phyloP scores from a whole-genome alignment of 1,140 invertebrate genomes.

The Heliconius hermathena region DNA sequence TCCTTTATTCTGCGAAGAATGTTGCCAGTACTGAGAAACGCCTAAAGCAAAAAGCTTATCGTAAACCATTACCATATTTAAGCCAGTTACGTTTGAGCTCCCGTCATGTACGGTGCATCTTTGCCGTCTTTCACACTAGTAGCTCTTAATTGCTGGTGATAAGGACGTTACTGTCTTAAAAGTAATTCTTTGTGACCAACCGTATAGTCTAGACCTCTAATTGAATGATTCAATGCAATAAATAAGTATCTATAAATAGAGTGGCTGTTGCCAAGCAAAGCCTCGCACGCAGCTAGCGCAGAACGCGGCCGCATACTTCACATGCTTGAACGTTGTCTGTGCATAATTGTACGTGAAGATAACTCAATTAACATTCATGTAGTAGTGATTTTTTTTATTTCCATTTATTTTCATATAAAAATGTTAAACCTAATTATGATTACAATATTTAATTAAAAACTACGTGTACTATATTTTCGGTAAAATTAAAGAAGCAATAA shows the following conservation, averaged over 20 bases:
- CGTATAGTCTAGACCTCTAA: constrained; percentile 57
- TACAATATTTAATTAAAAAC: background rate
- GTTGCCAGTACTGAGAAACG: constrained; percentile 31
- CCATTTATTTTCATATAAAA: background rate
- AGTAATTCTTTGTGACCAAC: constrained; percentile 25
- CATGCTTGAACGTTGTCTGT: constrained; percentile 3
- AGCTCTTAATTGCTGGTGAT: constrained; percentile 5
- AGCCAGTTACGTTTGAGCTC: constrained; percentile 30
- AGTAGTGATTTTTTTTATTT: background rate
- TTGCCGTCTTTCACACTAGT: background rate
- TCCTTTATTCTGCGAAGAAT: constrained; percentile 33
- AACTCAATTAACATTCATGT: constrained; percentile 19
- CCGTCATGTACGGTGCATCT: background rate
- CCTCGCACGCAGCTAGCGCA: constrained; percentile 9
- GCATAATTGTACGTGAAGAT: constrained; percentile 20
- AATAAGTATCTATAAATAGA: constrained; percentile 61
- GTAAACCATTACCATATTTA: constrained; percentile 33
- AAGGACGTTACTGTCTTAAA: constrained; percentile 7
- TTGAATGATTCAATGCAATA: constrained; percentile 64
- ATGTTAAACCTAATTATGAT: background rate
- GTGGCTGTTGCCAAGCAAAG: constrained; percentile 53
- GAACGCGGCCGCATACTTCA: constrained; percentile 12
- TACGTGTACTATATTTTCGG: background rate
- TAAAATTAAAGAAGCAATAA: background rate
- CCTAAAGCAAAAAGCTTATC: constrained; percentile 35